Evolutionary conservation across 1,140 invertebrate species (phyloP), one percentile per base, ranked within the genome.

Genomic region (Portunus trituberculatus): DNA sequence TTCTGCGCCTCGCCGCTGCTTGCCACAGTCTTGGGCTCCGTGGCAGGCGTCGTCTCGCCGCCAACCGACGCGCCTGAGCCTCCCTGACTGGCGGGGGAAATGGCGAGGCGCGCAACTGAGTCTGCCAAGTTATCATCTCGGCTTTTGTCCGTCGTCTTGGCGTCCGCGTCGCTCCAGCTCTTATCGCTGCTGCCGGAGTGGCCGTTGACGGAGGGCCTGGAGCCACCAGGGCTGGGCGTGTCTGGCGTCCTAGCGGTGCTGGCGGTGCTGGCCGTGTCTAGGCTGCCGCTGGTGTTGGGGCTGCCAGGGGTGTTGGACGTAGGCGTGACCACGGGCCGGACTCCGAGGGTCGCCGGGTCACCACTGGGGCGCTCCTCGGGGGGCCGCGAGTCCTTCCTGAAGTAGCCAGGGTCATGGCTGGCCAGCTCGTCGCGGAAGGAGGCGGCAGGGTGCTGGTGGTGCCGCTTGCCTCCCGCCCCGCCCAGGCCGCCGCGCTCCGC

Each of bases 351-450:
- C 4, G 45, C 46, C 12, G 89, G 32, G 20, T 83, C 46, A 7
- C 45, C 45, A 10, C 82, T 29, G 39, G 84, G 32, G 84, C 31
- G 88, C 31, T 95, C 94, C 82, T 92, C 94, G 0, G 94, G 94
- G 29, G 83, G 83, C 32, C 91, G 82, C 28, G 94, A 95, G 91
- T 95, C 94, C 94, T 92, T 95, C 91, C 94, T 76, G 84, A 95
- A 95, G 91, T 95, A 95, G 31, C 94, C 94, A 3, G 91, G 91
- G 91, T 95, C 94, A 82, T 92, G 94, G 67, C 28, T 95, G 83
- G 94, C 76, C 48, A 95, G 84, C n/a, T 95, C 91, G 29, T 95
- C 84, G 16, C 91, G 91, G 94, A 95, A 95, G 94, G 94, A 95
- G 20, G 94, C 94, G 14, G 94, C 52, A 10, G 94, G 94, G 46